Percentiles rank a stretch among this genome's conserved stretches.
phyloP scores from a whole-genome alignment of 1,140 invertebrate genomes.

The Tetranychus cinnabarinus region DNA sequence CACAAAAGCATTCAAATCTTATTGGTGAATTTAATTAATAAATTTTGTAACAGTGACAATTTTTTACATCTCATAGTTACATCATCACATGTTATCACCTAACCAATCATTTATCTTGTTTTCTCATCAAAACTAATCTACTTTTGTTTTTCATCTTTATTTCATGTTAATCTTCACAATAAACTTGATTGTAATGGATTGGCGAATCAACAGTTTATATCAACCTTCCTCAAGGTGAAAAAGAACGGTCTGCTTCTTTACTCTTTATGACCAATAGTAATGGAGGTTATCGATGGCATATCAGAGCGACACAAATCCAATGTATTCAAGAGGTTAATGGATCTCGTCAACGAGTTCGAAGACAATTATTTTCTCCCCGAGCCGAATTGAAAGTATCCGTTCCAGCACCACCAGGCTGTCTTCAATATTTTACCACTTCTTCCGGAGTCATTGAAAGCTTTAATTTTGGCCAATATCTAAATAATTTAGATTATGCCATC shows the following conservation, averaged over 20 bases:
- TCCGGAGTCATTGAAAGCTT: conserved; percentile 32
- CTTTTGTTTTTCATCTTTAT: neutral
- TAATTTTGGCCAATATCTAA: conserved; percentile 27
- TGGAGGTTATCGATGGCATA: conserved; percentile 9
- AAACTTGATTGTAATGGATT: neutral
- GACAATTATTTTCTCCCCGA: neutral
- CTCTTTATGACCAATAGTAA: conserved; percentile 8
- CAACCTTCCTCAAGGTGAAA: neutral
- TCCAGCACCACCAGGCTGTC: conserved; percentile 32
- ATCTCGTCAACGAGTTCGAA: neutral
- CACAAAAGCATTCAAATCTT: too few relatives aligned
- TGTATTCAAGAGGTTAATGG: neutral
- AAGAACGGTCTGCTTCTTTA: conserved; percentile 5
- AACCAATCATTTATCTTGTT: neutral
- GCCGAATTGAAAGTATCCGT: conserved; percentile 4
- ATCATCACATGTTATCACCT: too few relatives aligned
- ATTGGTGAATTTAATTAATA: too few relatives aligned
- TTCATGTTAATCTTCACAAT: neutral
- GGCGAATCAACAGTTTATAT: conserved; percentile 7
- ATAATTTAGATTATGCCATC: conserved; percentile 15
- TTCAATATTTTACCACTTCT: conserved; percentile 34
- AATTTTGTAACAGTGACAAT: too few relatives aligned
- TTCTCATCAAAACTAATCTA: neutral
- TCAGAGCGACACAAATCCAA: conserved; percentile 10
- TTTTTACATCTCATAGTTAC: too few relatives aligned